Base-by-base conservation (phyloP, 2,888 invertebrate genomes). In the Periphyllus acericola region DNA sequence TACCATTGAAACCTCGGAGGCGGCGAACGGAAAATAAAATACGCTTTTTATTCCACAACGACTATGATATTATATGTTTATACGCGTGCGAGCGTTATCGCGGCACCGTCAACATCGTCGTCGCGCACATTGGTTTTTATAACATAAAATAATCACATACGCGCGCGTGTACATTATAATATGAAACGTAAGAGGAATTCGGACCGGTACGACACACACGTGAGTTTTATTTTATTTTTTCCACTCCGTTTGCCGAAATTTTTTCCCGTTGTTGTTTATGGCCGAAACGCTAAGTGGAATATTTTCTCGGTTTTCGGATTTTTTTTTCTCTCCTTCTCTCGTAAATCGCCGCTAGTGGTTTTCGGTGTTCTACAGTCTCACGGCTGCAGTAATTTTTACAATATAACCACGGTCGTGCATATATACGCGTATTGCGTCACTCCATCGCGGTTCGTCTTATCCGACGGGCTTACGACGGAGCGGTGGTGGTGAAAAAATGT, bases 1-100 rank as follows among this genome's bases (percentile, higher is more conserved):
- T 79, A 71, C 85, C 29, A 80, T 60, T 87, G 74, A 74, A 29
- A 74, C 81, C 25, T 87, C 60, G 40, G 34, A 32, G 74, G 36
- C 29, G 36, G 52, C n/a, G 19, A 29, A 60, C 60, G 19, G 52
- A 72, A 72, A 83, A 75, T 75, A 74, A 75, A 75, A 75, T 29
- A 55, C n/a, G n/a, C 19, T 74, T 55, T 80, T 68, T 68, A 32
- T 29, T 68, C 40, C 21, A 78, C 52, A 52, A n/a, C 75, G 75
- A 68, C 68, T 19, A 36, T 74, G 74, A 32, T 52, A 36, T 74
- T 36, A 32, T 52, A 52, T 74, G 55, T 74, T 55, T 55, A 32
- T 71, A 32, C 25, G 1, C 11, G 68, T 8, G 29, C 71, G 71
- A 3, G 71, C 19, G 74, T 83, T 75, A 83, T 83, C 83, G 75